Evolutionary conservation across 1,140 invertebrate genomes (phyloP), one percentile per base, ranked within the genome.

Genomic region (Marisa cornuarietis): DNA sequence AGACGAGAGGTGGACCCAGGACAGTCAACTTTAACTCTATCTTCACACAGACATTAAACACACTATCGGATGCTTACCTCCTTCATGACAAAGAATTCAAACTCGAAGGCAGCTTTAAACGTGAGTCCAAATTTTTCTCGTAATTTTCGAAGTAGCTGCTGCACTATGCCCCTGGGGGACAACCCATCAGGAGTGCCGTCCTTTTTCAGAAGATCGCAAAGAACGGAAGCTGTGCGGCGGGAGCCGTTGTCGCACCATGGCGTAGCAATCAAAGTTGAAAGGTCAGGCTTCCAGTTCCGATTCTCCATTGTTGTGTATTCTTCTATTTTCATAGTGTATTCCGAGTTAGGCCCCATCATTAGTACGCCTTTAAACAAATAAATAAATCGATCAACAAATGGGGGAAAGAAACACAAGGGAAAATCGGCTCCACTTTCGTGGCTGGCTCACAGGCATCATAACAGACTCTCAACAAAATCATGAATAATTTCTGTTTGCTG

Each of bases 61-160:
- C 3, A 66, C 13, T 77, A 66, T 51, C 52, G n/a, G 22, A 62
- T 76, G 31, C 61, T 68, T 42, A 72, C 71, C 58, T 71, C n/a
- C 22, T 74, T 72, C 31, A 26, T 18, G 16, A 79, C 71, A 20
- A 63, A 51, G 31, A 79, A 79, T 61, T 79, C 78, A 24, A 65
- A 62, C 71, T 79, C 78, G 52, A 75, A 79, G 16, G 78, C 71
- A 22, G 71, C 58, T 51, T 74, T 73, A 24, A 79, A 11, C 8
- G 71, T 72, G 11, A 79, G 61, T 52, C 78, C 78, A 14, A 72
- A 58, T 16, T 79, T 61, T 5, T 52, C 52, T 52, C 52, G 63
- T 13, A 79, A 62, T 52, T n/a, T 74, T 14, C 68, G 4, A 51
- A 76, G 16, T 24, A 69, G 74, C 3, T 63, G 61, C 73, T 80